Percentiles rank a stretch among this genome's conserved stretches.
These are phyloP conservation scores for Tetragonisca angustula DNA, from an alignment of 2,888 invertebrate genomes.

Conservation along the genomic window DNA sequence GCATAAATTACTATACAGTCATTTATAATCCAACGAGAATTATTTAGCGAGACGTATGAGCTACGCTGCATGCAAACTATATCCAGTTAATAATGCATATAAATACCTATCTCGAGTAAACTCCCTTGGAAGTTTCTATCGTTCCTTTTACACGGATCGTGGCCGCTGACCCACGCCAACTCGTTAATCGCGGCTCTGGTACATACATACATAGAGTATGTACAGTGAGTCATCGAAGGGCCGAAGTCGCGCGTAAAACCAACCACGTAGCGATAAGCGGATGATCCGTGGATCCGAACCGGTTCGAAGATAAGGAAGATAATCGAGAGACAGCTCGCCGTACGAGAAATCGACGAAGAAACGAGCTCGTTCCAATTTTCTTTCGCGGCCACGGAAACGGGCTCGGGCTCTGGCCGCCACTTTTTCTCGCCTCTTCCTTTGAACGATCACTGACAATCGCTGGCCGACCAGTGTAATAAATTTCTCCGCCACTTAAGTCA, in stretches of 20 bases:
- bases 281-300: slow-evolving; percentile 61
- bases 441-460: slow-evolving; percentile 31
- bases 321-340: slow-evolving; percentile 26
- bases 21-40: too few relatives aligned
- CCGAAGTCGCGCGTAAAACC: background rate
- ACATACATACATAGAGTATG: slow-evolving; percentile 4
- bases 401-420: background rate
- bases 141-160: background rate
- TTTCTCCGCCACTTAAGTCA: slow-evolving; percentile 43
- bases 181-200: slow-evolving; percentile 40
- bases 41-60: too few relatives aligned
- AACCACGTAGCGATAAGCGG: slow-evolving; percentile 33
- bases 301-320: slow-evolving; percentile 62
- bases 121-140: background rate
- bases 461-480: slow-evolving; percentile 23
- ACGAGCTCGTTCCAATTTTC: slow-evolving; percentile 56
- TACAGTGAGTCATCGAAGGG: slow-evolving; percentile 42
- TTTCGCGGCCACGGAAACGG: slow-evolving; percentile 14
- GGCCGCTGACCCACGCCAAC: slow-evolving; percentile 36
- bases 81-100: background rate
- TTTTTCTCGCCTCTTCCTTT: slow-evolving; percentile 2
- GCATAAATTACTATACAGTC: too few relatives aligned
- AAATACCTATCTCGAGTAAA: slow-evolving; percentile 14
- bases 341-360: slow-evolving; percentile 54
- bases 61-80: background rate